These are phyloP conservation scores for Aphelocoma californica DNA, from an alignment of 2,797 vertebrate genomes.

Conservation along the genomic window DNA sequence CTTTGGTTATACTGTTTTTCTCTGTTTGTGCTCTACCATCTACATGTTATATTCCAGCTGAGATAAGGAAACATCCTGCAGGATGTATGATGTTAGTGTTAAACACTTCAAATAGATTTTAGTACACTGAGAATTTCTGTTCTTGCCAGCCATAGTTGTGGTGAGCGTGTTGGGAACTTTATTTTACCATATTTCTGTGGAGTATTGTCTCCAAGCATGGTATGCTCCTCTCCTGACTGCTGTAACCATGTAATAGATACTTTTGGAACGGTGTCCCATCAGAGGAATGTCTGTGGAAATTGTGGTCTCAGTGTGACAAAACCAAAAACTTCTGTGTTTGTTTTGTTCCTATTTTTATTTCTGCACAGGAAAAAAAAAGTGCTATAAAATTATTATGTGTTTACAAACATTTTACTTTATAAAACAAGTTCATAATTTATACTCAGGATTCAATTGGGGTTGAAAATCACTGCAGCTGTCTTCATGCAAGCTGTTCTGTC, in stretches of 20 bases:
- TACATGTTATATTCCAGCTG: not conserved
- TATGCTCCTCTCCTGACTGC: not conserved
- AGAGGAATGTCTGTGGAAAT: conserved; percentile 40
- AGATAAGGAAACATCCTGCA: not conserved
- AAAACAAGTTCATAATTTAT: not conserved
- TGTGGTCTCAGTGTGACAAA: conserved; percentile 19
- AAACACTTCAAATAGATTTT: not conserved
- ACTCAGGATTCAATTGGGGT: not conserved
- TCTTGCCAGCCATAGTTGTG: conserved; percentile 24
- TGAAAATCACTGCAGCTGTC: conserved; percentile 15
- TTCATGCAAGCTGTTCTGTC: not conserved
- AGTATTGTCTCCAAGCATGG: not conserved
- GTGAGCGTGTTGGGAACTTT: not conserved
- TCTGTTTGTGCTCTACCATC: not conserved
- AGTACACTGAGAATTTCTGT: not conserved
- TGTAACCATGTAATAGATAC: conserved; percentile 10
- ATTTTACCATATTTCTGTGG: conserved; percentile 18
- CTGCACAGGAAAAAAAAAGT: not conserved
- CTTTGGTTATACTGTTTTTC: not conserved
- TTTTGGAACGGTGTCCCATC: not conserved
- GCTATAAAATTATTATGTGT: not conserved
- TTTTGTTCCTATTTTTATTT: conserved; percentile 8
- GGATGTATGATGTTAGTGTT: not conserved
- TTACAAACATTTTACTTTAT: not conserved
- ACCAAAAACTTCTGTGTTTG: not conserved